phyloP scores from a whole-genome alignment of 1,140 invertebrate species.

The Sinonovacula constricta region DNA sequence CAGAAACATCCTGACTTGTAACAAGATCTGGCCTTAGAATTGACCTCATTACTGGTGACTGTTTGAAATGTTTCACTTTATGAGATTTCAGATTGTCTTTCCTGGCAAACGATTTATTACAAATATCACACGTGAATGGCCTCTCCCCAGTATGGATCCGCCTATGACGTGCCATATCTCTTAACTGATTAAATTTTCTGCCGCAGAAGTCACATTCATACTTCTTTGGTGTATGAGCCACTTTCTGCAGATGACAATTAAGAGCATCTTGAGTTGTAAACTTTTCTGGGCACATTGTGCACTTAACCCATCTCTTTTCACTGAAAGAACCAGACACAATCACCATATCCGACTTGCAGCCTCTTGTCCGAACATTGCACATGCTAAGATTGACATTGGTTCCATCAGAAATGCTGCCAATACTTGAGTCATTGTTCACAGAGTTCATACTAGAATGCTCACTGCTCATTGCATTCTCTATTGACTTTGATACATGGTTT shows the following conservation, averaged over 20 bases:
- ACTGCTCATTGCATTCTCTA: too few relatives aligned
- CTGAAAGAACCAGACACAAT: conserved; percentile 25
- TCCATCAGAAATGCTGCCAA: too few relatives aligned
- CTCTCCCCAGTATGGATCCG: conserved; percentile 42
- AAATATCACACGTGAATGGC: conserved; percentile 38
- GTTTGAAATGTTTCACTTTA: neutral
- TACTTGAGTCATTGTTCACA: too few relatives aligned
- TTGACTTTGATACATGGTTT: too few relatives aligned
- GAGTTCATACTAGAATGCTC: too few relatives aligned
- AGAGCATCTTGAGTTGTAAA: conserved; percentile 29
- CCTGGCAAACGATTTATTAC: conserved; percentile 38
- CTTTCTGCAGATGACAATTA: conserved; percentile 22
- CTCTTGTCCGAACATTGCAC: conserved; percentile 15
- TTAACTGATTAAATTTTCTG: conserved; percentile 36
- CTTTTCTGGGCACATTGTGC: conserved; percentile 30
- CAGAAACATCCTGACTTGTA: too few relatives aligned
- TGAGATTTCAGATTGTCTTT: conserved; percentile 49
- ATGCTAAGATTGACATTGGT: conserved; percentile 25
- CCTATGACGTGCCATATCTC: conserved; percentile 41
- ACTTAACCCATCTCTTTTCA: conserved; percentile 37
- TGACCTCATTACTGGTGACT: too few relatives aligned
- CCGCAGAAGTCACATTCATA: conserved; percentile 45
- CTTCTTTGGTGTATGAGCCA: conserved; percentile 27
- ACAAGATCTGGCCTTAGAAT: too few relatives aligned
- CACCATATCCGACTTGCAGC: conserved; percentile 23